A percentile compares a stretch with the other conserved stretches of the same genome.
Conservation (phyloP, 1,140 invertebrate species). For the Bombus impatiens region DNA sequence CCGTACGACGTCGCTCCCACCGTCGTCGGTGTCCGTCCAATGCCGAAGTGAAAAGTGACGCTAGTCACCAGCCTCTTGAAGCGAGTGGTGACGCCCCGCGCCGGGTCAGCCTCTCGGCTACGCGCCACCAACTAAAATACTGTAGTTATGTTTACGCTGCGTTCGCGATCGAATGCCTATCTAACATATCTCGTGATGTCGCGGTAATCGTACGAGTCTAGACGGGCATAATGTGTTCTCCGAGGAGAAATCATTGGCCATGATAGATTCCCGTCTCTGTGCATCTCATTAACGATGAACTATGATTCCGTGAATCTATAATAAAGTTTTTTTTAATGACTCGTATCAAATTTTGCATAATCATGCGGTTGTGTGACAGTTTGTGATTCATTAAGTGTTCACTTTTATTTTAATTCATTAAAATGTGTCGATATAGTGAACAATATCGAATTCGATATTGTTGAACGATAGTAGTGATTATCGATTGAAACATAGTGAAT, state of each 20-base stretch:
- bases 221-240: background rate
- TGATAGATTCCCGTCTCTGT: background rate
- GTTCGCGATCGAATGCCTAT: constrained; percentile 50
- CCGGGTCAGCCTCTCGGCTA: constrained; percentile 64
- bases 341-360: too few relatives aligned
- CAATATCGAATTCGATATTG: background rate
- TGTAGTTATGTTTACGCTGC: constrained; percentile 69
- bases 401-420: too few relatives aligned
- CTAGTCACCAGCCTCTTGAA: constrained; percentile 63
- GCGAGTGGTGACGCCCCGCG: constrained; percentile 70
- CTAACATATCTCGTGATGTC: constrained; percentile 14
- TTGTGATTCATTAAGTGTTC: too few relatives aligned
- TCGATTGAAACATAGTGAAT: background rate
- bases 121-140: constrained; percentile 34
- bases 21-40: constrained; percentile 59
- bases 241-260: background rate
- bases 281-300: background rate
- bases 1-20: constrained; percentile 47
- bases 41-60: constrained; percentile 68
- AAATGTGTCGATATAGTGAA: background rate
- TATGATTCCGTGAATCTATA: background rate
- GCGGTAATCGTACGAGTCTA: background rate
- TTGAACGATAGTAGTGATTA: background rate
- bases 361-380: too few relatives aligned
- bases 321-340: too few relatives aligned